Evolutionary conservation across 2,113 vertebrate species (phyloP).

Genomic region (Leptosomus discolor): DNA sequence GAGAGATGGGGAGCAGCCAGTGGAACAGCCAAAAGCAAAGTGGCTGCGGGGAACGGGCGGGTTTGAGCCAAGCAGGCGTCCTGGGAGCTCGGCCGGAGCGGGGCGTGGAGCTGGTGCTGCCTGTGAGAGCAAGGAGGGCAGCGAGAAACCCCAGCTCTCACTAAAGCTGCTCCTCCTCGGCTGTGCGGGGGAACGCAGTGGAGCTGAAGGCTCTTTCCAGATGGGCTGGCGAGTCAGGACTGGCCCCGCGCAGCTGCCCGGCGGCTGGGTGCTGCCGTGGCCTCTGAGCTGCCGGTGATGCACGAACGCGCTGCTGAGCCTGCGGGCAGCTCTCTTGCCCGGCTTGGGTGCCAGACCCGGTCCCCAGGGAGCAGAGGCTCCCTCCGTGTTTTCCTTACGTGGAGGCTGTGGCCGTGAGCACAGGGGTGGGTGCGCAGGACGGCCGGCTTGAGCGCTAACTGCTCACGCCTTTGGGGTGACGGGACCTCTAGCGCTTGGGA

Average conservation of each 20-base stretch:
- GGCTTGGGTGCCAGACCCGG: not conserved
- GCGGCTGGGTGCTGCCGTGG: fast-evolving
- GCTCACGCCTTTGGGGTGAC: not conserved
- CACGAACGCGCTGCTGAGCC: not conserved
- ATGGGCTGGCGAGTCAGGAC: no score
- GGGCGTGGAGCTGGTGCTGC: fast-evolving
- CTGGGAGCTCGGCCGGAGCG: fast-evolving
- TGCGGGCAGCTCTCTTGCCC: not conserved
- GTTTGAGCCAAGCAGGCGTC: not conserved
- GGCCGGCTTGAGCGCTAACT: not conserved
- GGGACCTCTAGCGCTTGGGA: not conserved
- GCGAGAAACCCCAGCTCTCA: not conserved
- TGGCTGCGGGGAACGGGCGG: not conserved
- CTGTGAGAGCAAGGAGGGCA: not conserved
- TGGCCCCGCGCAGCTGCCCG: fast-evolving
- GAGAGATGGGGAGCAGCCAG: not conserved
- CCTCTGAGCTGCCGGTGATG: not conserved
- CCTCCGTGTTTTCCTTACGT: not conserved
- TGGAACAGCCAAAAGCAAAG: not conserved
- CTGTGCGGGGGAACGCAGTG: fast-evolving
- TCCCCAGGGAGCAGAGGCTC: not conserved
- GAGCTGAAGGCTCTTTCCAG: not conserved
- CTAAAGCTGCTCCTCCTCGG: not conserved
- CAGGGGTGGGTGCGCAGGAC: fast-evolving
- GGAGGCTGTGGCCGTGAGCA: not conserved